Evolutionary conservation across 2,797 vertebrate genomes (phyloP), one percentile per base, ranked within the genome.

Genomic region (Poliocrania exsul): DNA sequence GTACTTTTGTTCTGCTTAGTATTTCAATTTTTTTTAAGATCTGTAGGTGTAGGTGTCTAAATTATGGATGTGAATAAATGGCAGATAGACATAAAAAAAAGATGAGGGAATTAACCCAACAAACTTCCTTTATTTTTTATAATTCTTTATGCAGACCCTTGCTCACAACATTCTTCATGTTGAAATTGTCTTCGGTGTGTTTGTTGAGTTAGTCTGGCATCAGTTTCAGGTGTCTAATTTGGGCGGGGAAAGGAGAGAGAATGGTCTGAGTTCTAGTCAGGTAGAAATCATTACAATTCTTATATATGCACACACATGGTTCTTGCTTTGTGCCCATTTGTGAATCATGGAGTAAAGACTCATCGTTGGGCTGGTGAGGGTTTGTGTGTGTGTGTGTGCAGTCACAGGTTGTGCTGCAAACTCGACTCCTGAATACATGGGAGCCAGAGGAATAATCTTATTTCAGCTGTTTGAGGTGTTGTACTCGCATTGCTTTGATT

Each of bases 1-100:
- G 44, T 82, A 54, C 66, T 86, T 70, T 74, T 92, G 46, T 91
- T 93, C 79, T 83, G 17, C 33, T 78, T 15, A 49, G 16, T 53
- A 53, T 84, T 49, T 75, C 69, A 57, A 29, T 15, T 31, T 85
- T 69, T 49, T 74, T n/a, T 31, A 71, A 35, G 61, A 57, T 70
- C 47, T 5, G 0, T 57, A 66, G 44, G n/a, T 87, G 60, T 80
- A 81, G 56, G 33, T 80, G n/a, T 89, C 87, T 89, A 85, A 91
- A 67, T 81, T 93, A 56, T 33, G 50, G 31, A 5, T 84, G 38
- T 35, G 75, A 89, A 69, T 15, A 73, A 91, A 75, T 65, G n/a
- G 21, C 35, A 92, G 49, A 38, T 26, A 81, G 9, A 54, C 38
- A 49, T 60, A 5, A 49, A 57, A 51, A 51, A 62, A 1, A 4